Percentiles rank a stretch among this genome's conserved stretches.
phyloP scores from a whole-genome alignment of 2,113 vertebrate genomes.

The Oreocharis arfaki region DNA sequence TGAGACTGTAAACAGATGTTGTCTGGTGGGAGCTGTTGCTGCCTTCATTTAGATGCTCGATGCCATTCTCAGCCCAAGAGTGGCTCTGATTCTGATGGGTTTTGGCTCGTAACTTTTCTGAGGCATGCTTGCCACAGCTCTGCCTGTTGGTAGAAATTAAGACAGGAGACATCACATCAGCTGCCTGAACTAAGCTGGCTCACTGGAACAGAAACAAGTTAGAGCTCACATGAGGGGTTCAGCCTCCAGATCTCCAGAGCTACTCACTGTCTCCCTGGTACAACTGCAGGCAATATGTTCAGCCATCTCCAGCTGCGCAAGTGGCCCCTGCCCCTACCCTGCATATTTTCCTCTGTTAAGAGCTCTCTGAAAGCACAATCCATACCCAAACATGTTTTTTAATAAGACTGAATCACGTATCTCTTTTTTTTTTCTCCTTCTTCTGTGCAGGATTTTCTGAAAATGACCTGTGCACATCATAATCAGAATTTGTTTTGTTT shows the following conservation, averaged over 20 bases:
- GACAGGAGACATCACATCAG: not conserved
- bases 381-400: not conserved
- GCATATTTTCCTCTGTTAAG: not conserved
- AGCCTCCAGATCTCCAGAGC: not conserved
- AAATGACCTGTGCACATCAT: not conserved
- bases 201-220: not conserved
- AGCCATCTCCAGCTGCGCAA: not conserved
- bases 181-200: not conserved
- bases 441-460: not conserved
- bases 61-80: not conserved
- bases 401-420: not conserved
- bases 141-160: not conserved
- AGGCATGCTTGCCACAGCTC: not conserved
- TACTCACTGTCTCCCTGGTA: not conserved
- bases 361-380: not conserved
- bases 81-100: not conserved
- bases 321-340: not conserved
- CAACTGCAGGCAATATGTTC: not conserved
- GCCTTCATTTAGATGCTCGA: not conserved
- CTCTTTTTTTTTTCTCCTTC: not conserved
- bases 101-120: not conserved
- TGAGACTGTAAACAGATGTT: not conserved
- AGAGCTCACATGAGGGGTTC: accelerated
- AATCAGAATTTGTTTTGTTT: not conserved
- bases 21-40: not conserved